Percentiles rank a stretch among this genome's conserved stretches.
phyloP scores from a whole-genome alignment of 2,113 vertebrate species.

The Neolamprologus longior region DNA sequence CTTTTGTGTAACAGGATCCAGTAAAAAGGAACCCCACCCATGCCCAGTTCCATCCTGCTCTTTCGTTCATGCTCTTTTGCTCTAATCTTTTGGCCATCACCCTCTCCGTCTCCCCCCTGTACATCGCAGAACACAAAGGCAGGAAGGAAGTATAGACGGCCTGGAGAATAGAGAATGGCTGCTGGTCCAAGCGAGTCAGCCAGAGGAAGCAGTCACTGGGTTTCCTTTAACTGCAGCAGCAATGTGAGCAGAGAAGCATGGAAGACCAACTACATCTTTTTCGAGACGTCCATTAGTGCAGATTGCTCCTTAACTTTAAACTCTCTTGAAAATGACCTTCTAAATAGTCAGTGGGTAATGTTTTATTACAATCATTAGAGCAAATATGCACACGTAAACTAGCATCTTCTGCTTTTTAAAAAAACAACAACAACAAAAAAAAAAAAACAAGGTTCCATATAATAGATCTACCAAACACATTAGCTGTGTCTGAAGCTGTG shows the following conservation, averaged over 20 bases:
- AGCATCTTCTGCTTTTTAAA: background rate
- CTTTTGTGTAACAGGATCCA: conserved; percentile 20
- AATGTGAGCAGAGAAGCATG: background rate
- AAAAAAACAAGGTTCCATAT: background rate
- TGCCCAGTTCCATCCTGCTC: conserved; percentile 33
- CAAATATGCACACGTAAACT: background rate
- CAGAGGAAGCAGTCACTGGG: conserved; percentile 36
- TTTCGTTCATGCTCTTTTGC: conserved; percentile 33
- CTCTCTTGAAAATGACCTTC: background rate
- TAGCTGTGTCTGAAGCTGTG: background rate
- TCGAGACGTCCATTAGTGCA: background rate
- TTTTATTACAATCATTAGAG: background rate
- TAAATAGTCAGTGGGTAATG: background rate
- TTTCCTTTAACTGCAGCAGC: conserved; percentile 25
- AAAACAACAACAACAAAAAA: accelerated
- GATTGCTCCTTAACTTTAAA: background rate
- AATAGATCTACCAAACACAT: background rate
- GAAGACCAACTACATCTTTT: background rate
- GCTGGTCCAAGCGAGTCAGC: conserved; percentile 22
- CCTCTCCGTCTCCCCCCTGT: background rate
- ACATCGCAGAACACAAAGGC: conserved; percentile 55
- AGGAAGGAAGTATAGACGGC: conserved; percentile 58
- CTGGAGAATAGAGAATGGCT: conserved; percentile 19
- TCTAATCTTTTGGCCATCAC: conserved; percentile 40
- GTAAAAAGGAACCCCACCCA: conserved; percentile 52